Evolutionary conservation across 2,797 vertebrate species (phyloP).

Genomic region (Hypotaenidia okinawae): DNA sequence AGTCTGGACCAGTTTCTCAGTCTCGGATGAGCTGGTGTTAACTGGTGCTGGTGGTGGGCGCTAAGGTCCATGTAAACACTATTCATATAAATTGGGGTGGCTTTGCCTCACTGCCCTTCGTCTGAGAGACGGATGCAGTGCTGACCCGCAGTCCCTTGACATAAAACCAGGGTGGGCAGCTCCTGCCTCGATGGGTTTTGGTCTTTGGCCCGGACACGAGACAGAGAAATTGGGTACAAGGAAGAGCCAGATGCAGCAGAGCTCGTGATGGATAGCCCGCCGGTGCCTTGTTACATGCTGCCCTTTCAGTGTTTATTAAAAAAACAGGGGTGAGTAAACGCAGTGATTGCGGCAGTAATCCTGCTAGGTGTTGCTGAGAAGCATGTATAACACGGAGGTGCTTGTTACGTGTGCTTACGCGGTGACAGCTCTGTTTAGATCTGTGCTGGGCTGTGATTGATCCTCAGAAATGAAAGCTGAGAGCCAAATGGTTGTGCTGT

Average conservation of each 20-base stretch:
- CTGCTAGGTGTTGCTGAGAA: neutral
- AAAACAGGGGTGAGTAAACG: neutral
- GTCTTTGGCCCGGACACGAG: neutral
- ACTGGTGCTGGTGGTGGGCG: neutral
- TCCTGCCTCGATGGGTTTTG: neutral
- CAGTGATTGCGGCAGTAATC: neutral
- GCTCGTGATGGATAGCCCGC: neutral
- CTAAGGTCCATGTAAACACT: neutral
- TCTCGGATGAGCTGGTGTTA: neutral
- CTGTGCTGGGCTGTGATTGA: neutral
- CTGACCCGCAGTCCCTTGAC: neutral
- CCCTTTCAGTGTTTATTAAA: neutral
- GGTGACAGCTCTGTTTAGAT: slow-evolving; percentile 11
- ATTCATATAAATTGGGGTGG: neutral
- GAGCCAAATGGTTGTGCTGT: slow-evolving; percentile 1
- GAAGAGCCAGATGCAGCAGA: neutral
- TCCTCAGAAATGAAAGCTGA: neutral
- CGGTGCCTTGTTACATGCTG: neutral
- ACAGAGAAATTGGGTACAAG: neutral
- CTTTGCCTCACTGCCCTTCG: neutral
- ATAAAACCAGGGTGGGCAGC: neutral
- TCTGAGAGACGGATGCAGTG: neutral
- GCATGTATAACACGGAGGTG: neutral
- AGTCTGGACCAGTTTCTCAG: neutral
- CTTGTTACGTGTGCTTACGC: neutral